These are phyloP conservation scores for Ptychoptera contaminata DNA, from an alignment of 2,888 invertebrate species.

Conservation along the genomic window DNA sequence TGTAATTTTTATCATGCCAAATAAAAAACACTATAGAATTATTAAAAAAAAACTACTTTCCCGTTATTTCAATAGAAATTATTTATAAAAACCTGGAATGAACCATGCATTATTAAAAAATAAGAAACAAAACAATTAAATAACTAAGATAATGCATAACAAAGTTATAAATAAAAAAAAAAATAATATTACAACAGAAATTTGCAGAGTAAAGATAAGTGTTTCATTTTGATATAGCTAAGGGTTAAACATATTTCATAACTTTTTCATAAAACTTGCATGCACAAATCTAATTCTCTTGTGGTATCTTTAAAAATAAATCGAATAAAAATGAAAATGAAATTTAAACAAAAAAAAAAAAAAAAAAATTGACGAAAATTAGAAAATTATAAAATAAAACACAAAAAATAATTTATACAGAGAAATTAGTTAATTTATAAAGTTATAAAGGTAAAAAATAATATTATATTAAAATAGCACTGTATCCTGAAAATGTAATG, in stretches of 20 bases:
- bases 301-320: background rate
- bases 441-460: slow-evolving; percentile 1
- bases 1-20: no score
- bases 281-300: slow-evolving; percentile 5
- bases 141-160: no score
- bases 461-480: no score
- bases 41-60: background rate
- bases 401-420: no score
- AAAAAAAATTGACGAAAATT: slow-evolving; percentile 3
- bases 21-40: background rate
- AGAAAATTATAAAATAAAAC: slow-evolving; percentile 3
- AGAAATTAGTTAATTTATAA: slow-evolving; percentile 1
- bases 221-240: no score
- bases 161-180: no score
- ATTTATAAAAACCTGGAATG: slow-evolving; percentile 11
- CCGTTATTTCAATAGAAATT: background rate
- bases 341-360: slow-evolving; percentile 5
- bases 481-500: slow-evolving; percentile 8
- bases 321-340: background rate
- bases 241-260: slow-evolving; percentile 7
- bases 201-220: no score
- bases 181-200: no score
- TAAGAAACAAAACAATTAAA: no score
- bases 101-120: slow-evolving; percentile 7
- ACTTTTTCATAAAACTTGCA: slow-evolving; percentile 9